phyloP scores from a whole-genome alignment of 2,888 invertebrate species.

The Elysia crispata region DNA sequence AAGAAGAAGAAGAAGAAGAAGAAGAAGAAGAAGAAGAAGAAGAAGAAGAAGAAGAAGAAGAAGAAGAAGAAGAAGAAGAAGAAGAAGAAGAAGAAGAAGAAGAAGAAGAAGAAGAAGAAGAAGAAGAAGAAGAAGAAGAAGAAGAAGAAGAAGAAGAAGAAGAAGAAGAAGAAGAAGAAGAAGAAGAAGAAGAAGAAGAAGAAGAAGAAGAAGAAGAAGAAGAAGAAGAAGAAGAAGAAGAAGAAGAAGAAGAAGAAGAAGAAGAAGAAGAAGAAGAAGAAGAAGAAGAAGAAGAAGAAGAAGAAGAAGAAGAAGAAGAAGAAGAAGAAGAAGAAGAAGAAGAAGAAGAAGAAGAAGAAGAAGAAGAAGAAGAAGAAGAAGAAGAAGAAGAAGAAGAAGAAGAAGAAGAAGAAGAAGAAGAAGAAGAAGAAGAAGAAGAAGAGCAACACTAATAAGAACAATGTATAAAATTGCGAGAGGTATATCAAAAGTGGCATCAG shows the following conservation, averaged over 20 bases:
- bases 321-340: constrained; percentile 20
- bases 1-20: constrained; percentile 31
- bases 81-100: constrained; percentile 30
- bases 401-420: constrained; percentile 23
- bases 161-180: constrained; percentile 20
- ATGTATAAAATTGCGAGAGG: no score
- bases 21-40: constrained; percentile 16
- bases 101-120: neutral
- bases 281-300: constrained; percentile 24
- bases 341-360: constrained; percentile 19
- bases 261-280: neutral
- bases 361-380: constrained; percentile 29
- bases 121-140: neutral
- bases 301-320: constrained; percentile 32
- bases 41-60: constrained; percentile 5
- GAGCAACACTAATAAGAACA: no score
- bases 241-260: constrained; percentile 21
- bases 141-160: constrained; percentile 17
- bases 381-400: neutral
- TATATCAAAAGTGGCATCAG: no score
- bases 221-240: constrained; percentile 31
- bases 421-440: constrained; percentile 26
- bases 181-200: constrained; percentile 17
- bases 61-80: constrained; percentile 31
- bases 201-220: constrained; percentile 33